Evolutionary conservation across 1,140 invertebrate genomes (phyloP).

Genomic region (Drosophila bipectinata): DNA sequence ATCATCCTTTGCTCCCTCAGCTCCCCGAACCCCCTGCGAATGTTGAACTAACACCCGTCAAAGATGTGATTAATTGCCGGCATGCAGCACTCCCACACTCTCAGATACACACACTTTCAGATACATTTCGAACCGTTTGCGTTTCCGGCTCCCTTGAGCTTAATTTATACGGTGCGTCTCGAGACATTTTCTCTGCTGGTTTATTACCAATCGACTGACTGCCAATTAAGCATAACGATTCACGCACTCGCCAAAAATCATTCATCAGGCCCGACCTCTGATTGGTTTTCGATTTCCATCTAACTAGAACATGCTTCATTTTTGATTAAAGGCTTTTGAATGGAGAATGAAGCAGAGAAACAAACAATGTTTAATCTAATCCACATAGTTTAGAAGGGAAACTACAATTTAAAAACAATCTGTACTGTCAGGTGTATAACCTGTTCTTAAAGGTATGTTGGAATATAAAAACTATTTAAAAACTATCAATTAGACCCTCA

Average conservation of each 20-base stretch:
- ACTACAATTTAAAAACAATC: background rate
- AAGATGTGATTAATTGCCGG: constrained; percentile 46
- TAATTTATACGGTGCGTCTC: constrained; percentile 35
- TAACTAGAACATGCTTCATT: background rate
- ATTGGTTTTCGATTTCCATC: background rate
- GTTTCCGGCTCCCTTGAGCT: constrained; percentile 18
- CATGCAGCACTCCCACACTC: constrained; percentile 40
- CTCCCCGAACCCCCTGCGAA: constrained; percentile 11
- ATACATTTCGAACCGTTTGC: constrained; percentile 20
- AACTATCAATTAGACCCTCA: too few species aligned
- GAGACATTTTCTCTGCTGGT: constrained; percentile 23
- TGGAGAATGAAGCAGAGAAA: too few species aligned
- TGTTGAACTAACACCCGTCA: constrained; percentile 51
- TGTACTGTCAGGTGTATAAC: background rate
- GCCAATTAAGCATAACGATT: constrained; percentile 41
- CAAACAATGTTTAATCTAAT: background rate
- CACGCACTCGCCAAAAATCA: constrained; percentile 29
- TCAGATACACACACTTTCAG: constrained; percentile 11
- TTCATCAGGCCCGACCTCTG: constrained; percentile 40
- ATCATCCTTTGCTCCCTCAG: background rate
- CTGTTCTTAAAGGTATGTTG: too few species aligned
- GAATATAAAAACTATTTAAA: background rate
- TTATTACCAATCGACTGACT: constrained; percentile 27
- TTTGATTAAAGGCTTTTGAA: background rate
- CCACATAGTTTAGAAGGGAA: background rate